A percentile compares a stretch with the other conserved stretches of the same genome.
These are phyloP conservation scores for Ramphastos sulfuratus DNA, from an alignment of 2,113 vertebrate species.

Conservation along the genomic window DNA sequence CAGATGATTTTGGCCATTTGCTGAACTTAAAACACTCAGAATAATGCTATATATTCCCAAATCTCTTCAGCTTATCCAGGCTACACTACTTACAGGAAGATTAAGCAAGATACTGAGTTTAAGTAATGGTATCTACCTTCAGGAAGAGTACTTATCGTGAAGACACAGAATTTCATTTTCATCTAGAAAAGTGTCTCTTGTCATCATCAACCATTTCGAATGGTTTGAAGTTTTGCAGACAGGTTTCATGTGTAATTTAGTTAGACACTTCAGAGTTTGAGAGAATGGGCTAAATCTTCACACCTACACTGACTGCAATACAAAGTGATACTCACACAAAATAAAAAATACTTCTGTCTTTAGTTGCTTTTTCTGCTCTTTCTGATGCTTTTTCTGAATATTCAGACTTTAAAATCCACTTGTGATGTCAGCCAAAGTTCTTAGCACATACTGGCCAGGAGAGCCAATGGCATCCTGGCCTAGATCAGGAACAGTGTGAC, in stretches of 20 bases:
- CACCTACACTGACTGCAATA: neutral
- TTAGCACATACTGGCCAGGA: neutral
- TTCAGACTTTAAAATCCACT: neutral
- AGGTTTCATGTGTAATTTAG: neutral
- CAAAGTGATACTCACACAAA: neutral
- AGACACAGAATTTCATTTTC: neutral
- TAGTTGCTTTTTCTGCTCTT: too few relatives aligned
- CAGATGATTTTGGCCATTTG: slow-evolving; percentile 5
- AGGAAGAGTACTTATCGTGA: neutral
- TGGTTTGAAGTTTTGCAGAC: neutral
- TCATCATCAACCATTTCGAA: neutral
- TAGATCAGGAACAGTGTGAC: too few relatives aligned
- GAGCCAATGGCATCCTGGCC: too few relatives aligned
- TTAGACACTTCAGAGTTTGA: neutral
- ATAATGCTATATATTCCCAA: neutral
- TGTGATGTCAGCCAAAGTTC: neutral
- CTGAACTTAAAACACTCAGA: neutral
- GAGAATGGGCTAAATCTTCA: neutral
- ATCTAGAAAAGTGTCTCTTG: neutral
- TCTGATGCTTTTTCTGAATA: neutral
- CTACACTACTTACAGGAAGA: neutral
- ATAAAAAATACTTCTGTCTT: neutral
- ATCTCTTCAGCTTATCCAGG: neutral
- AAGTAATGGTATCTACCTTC: neutral
- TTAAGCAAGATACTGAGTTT: neutral